Percentiles rank a stretch among this genome's conserved stretches.
Conservation (phyloP, 2,888 invertebrate species). For the Agonopterix heracliana region DNA sequence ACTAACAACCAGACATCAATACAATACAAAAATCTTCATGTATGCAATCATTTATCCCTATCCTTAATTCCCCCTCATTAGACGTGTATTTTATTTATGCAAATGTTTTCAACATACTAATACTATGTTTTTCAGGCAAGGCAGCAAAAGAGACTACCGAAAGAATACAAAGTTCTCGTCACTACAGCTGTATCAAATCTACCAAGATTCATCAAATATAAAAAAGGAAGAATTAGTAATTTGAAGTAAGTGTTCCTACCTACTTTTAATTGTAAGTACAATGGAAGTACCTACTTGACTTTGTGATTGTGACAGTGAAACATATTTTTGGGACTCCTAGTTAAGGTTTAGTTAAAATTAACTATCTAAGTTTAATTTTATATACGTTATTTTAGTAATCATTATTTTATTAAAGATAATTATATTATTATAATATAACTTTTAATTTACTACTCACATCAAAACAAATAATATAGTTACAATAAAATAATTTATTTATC, state of each 20-base stretch:
- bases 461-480: no score
- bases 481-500: slow-evolving; percentile 38
- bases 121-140: slow-evolving; percentile 68
- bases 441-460: neutral
- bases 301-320: no score
- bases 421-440: neutral
- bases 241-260: slow-evolving; percentile 14
- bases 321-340: no score
- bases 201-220: slow-evolving; percentile 83
- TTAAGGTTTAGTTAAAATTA: no score
- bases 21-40: no score
- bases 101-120: no score
- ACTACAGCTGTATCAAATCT: slow-evolving; percentile 82
- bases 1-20: no score
- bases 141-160: slow-evolving; percentile 79
- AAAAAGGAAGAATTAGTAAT: slow-evolving; percentile 59
- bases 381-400: neutral
- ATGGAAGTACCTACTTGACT: no score
- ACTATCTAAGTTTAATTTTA: neutral
- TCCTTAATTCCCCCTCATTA: no score
- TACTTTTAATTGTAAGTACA: neutral
- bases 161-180: slow-evolving; percentile 82
- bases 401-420: slow-evolving; percentile 4
- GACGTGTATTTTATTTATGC: no score
- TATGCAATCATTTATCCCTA: no score